Base-by-base conservation (phyloP, 2,113 vertebrate species). In the Mesocricetus auratus region DNA sequence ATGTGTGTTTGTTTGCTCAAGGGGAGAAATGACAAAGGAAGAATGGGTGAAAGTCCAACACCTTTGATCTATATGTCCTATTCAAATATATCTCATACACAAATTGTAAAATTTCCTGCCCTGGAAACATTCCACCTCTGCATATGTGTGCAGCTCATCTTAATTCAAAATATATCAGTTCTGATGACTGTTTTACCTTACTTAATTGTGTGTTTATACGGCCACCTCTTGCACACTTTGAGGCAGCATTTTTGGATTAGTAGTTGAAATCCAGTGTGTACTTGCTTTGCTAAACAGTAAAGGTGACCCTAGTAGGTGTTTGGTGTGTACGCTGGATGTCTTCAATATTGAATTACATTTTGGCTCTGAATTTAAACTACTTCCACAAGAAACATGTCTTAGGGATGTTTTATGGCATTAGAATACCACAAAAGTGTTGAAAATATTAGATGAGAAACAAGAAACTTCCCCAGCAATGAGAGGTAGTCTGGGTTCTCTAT, bases 381-480 rank as follows among this genome's bases (percentile, higher is more conserved):
- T 83, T 42, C 60, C 60, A n/a, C 8, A 73, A 50, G 81, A 82
- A 77, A 73, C 17, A 64, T 29, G 78, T 22, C 60, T n/a, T 90
- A 36, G 66, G 45, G 68, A 83, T 83, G 71, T 10, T 79, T 92
- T 68, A 58, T 50, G 15, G 15, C 26, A 85, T 86, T 92, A 90
- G 50, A 92, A 94, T 26, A 88, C 79, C 24, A 66, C 10, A 13
- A 47, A 90, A 92, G 75, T 77, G 74, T 42, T 94, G 94, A 95
- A 96, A 96, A 60, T 58, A 60, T 87, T 47, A 87, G 39, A 79
- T 91, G 78, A 93, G 94, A 85, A 87, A 15, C 73, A 89, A 86
- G 78, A 87, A 90, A 62, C 64, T 77, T 87, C 56, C 60, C 64
- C 15, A 87, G 56, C 11, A 42, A 77, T 42, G 69, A 87, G n/a